These are phyloP conservation scores for Arrhamphus sclerolepis DNA, from an alignment of 2,797 vertebrate genomes.

Conservation along the genomic window DNA sequence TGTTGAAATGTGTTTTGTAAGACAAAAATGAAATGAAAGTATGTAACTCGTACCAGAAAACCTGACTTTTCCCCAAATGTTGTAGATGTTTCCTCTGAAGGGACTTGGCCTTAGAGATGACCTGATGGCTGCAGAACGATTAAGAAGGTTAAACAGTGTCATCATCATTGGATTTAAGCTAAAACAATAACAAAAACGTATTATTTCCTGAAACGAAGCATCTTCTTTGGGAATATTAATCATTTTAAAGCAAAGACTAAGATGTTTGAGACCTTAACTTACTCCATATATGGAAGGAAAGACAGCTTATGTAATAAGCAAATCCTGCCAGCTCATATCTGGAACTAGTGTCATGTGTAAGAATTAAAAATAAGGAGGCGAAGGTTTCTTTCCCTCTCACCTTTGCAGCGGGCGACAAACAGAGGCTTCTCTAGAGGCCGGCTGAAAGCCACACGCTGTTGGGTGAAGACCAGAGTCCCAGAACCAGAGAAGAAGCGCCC, in stretches of 20 bases:
- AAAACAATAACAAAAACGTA: not conserved
- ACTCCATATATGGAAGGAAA: slow-evolving; percentile 64
- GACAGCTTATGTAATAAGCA: slow-evolving; percentile 58
- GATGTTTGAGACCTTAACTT: slow-evolving; percentile 39
- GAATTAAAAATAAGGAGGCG: slow-evolving; percentile 10
- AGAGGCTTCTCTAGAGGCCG: slow-evolving; percentile 89
- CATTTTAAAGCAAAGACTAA: slow-evolving; percentile 37
- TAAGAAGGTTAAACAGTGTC: not conserved
- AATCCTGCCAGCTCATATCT: slow-evolving; percentile 65
- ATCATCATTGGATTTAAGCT: not conserved
- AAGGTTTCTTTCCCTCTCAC: slow-evolving; percentile 76
- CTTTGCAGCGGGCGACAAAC: slow-evolving; percentile 91
- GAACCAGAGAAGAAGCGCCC: slow-evolving; percentile 86
- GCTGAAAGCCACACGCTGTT: slow-evolving; percentile 88
- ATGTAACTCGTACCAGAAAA: slow-evolving; percentile 87
- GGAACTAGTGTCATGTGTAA: slow-evolving; percentile 57
- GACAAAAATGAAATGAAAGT: not conserved
- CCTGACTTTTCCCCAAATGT: slow-evolving; percentile 89
- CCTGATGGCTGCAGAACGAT: slow-evolving; percentile 82
- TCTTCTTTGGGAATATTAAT: slow-evolving; percentile 22
- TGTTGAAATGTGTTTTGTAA: slow-evolving; percentile 1
- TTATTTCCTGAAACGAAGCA: slow-evolving; percentile 6
- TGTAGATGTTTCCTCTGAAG: slow-evolving; percentile 94
- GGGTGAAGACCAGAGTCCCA: slow-evolving; percentile 85
- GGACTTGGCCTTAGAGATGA: slow-evolving; percentile 86